Evolutionary conservation across 1,140 invertebrate species (phyloP), one percentile per base, ranked within the genome.

Genomic region (Thaumetopoea pityocampa): DNA sequence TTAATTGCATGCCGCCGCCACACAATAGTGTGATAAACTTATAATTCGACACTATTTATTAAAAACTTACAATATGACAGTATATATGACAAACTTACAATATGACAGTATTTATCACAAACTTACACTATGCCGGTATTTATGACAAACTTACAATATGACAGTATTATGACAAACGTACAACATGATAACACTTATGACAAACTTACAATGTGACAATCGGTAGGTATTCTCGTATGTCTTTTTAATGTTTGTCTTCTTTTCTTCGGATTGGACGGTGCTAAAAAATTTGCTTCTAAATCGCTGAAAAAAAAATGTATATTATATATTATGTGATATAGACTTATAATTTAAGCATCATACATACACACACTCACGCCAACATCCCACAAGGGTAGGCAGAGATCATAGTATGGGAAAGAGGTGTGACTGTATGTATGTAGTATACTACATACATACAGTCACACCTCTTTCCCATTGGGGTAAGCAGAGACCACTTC

Each of bases 121-220:
- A n/a, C n/a, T n/a, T n/a, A 12, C 0, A 14, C 2, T 23, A 8
- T 4, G 9, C n/a, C 2, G 5, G 16, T 11, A 20, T 22, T 19
- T 28, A 24, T 9, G 9, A 20, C 3, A 24, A 9, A 29, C 48
- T 50, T 38, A 72, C 68, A 34, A 67, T 62, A 42, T 67, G 45
- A 30, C 69, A 68, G 0, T n/a, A n/a, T n/a, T n/a, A 65, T 64
- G 1, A 57, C 67, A 18, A 17, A 4, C n/a, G 10, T 10, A 17
- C 5, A 17, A 1, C 10, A 4, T 7, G 3, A 11, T 5, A 18
- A 8, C 18, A 32, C 11, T 19, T 1, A 2, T 2, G 1, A 6
- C 5, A 3, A 17, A 41, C 37, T 30, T 8, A 41, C 37, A 24
- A 41, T 30, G 24, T 41, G 37, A 17, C 37, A 41, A 8, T 41